Base-by-base conservation (phyloP, 92 coral and sea anemone species). In the Phenganax subtilis region DNA sequence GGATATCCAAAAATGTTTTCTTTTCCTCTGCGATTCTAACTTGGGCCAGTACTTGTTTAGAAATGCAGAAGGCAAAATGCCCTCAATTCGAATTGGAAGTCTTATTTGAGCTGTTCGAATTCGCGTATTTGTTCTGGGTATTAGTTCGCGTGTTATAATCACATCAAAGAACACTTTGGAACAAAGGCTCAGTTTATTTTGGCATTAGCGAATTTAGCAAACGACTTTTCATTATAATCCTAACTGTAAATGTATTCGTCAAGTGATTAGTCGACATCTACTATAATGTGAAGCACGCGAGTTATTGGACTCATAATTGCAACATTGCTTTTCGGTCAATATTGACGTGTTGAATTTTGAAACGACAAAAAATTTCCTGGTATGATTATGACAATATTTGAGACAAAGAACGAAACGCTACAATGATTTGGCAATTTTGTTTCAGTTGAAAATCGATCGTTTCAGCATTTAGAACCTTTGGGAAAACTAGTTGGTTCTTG, bases 101-200 rank as follows among this genome's bases (percentile, higher is more conserved):
- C 12, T 7, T 30, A 9, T 12, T 37, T 10, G 10, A 10, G 55
- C n/a, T 44, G 16, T 10, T 11, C 16, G 30, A 51, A 31, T 58
- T 76, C 59, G 30, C 31, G 67, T 79, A 51, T 79, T 79, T 79
- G 57, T 59, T 55, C 68, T 51, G 44, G 73, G 74, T 17, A 62
- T 79, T 79, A 65, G 72, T 4, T 79, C 53, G 72, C 83, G 83
- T 79, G 83, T 54, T 25, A 31, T 79, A 79, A 79, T 79, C 73
- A 51, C 63, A 79, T 79, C 83, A 79, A 79, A 62, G 83, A 79
- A 14, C 83, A 79, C 83, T 79, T 65, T 62, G 74, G 65, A 65
- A 79, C 83, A 79, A 79, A 62, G 74, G 73, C 73, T 16, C 37
- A 64, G 74, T 79, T 79, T 79, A 79, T 64, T 63, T 79, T 79